These are phyloP conservation scores for Brachystomella parvula DNA, from an alignment of 1,140 invertebrate genomes.

Conservation along the genomic window DNA sequence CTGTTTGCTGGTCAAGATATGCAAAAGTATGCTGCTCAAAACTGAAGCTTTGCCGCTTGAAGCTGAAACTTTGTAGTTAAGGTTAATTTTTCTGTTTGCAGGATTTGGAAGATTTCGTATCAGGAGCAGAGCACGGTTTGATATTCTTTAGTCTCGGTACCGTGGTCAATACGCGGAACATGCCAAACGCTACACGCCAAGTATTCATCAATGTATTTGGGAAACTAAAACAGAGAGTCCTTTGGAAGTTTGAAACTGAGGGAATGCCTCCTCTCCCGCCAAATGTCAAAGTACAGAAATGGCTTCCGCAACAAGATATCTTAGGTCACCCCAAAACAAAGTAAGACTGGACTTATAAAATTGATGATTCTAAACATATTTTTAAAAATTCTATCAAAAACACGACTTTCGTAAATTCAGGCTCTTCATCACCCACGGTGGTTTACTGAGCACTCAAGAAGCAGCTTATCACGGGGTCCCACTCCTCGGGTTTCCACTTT, in stretches of 20 bases:
- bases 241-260: slow-evolving; percentile 43
- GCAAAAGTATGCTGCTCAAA: too few species aligned
- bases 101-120: slow-evolving; percentile 7
- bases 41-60: too few species aligned
- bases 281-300: slow-evolving; percentile 12
- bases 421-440: slow-evolving; percentile 59
- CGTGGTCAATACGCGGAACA: slow-evolving; percentile 61
- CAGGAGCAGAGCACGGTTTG: slow-evolving; percentile 57
- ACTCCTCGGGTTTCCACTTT: slow-evolving; percentile 49
- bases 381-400: slow-evolving; percentile 3
- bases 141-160: slow-evolving; percentile 73
- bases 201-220: slow-evolving; percentile 60
- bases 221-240: slow-evolving; percentile 45
- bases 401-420: slow-evolving; percentile 48
- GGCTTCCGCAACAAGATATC: slow-evolving; percentile 22
- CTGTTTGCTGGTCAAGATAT: too few species aligned
- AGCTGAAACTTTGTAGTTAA: not conserved
- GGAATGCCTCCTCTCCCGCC: not conserved
- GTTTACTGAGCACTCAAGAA: slow-evolving; percentile 53
- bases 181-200: slow-evolving; percentile 58
- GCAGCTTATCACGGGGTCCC: slow-evolving; percentile 51
- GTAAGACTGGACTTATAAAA: not conserved
- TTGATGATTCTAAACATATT: not conserved
- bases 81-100: not conserved
- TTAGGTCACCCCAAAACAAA: slow-evolving; percentile 6